phyloP scores from a whole-genome alignment of 1,140 invertebrate genomes.

The Bactericera cockerelli region DNA sequence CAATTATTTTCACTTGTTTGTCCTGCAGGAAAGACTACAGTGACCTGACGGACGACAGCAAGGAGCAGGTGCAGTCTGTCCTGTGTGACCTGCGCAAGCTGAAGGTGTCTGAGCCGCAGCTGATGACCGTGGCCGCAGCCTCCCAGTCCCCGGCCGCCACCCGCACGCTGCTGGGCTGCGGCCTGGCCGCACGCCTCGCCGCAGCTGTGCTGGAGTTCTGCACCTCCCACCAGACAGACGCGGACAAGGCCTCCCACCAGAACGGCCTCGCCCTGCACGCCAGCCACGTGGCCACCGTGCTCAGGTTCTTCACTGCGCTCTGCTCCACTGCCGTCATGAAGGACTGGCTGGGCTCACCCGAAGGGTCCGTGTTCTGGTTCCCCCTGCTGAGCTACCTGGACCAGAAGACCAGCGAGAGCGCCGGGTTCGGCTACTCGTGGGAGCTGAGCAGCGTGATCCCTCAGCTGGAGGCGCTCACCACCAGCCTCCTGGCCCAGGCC shows the following conservation, averaged over 20 bases:
- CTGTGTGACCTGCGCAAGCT: constrained; percentile 30
- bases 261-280: constrained; percentile 17
- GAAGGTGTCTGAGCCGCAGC: constrained; percentile 41
- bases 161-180: constrained; percentile 55
- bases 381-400: constrained; percentile 53
- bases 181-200: constrained; percentile 50
- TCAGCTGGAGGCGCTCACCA: constrained; percentile 52
- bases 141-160: constrained; percentile 59
- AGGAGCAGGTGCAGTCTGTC: constrained; percentile 37
- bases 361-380: constrained; percentile 68
- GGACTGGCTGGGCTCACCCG: constrained; percentile 64
- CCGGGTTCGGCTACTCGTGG: constrained; percentile 25
- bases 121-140: constrained; percentile 54
- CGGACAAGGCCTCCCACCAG: constrained; percentile 17
- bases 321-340: constrained; percentile 64
- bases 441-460: constrained; percentile 33
- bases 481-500: constrained; percentile 56
- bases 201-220: constrained; percentile 31
- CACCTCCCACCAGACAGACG: constrained; percentile 14
- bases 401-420: constrained; percentile 7
- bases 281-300: constrained; percentile 42
- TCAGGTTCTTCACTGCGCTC: constrained; percentile 65
- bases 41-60: constrained; percentile 52
- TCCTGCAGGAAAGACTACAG: constrained; percentile 30
- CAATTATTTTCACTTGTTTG: too few species aligned